A percentile compares a stretch with the other conserved stretches of the same genome.
Conservation (phyloP, 2,113 vertebrate genomes). For the Etheostoma cragini region DNA sequence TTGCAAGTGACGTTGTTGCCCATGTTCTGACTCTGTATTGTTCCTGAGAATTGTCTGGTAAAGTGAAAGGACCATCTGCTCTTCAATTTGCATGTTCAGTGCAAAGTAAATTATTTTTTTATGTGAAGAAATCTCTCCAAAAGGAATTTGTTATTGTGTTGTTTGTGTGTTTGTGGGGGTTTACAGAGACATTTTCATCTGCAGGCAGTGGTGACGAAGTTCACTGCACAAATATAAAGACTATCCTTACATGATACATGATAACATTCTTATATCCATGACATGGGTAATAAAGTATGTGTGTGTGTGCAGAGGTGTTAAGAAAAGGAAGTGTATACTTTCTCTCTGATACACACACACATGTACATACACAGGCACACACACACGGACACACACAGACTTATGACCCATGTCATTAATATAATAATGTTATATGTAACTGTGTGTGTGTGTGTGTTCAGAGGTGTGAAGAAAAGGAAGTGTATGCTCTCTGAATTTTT, state of each 20-base stretch:
- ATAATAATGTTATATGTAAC: no score
- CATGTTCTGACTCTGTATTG: conserved; percentile 18
- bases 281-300: conserved; percentile 13
- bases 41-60: conserved; percentile 17
- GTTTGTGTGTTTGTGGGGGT: background rate
- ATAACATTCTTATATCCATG: conserved; percentile 13
- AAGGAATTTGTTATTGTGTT: background rate
- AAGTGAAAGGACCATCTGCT: conserved; percentile 30
- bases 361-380: no score
- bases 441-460: background rate
- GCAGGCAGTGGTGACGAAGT: background rate
- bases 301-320: background rate
- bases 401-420: no score
- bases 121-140: background rate
- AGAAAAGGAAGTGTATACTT: background rate
- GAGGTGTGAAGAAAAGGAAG: background rate
- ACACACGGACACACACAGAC: no score
- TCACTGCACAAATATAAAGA: background rate
- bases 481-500: conserved; percentile 8
- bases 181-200: background rate
- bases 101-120: conserved; percentile 34
- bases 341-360: background rate
- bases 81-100: conserved; percentile 40
- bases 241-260: background rate
- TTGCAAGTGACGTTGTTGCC: conserved; percentile 22